Percentiles rank a stretch among this genome's conserved stretches.
These are phyloP conservation scores for Eubasilissa regina DNA, from an alignment of 1,140 invertebrate species.

Conservation along the genomic window DNA sequence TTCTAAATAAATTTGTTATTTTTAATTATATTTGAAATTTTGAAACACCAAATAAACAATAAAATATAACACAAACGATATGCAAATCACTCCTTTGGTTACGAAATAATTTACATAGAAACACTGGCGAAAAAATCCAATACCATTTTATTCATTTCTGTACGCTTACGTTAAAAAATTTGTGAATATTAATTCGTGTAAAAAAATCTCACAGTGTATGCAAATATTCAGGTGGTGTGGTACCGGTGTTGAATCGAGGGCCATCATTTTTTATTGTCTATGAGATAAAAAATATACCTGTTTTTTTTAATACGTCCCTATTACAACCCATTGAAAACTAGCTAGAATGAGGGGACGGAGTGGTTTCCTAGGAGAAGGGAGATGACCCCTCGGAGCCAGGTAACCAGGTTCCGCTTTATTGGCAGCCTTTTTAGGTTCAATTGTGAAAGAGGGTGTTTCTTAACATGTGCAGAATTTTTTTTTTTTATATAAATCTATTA, in stretches of 20 bases:
- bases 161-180: background rate
- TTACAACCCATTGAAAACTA: conserved; percentile 34
- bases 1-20: too few relatives aligned
- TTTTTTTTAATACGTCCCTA: conserved; percentile 31
- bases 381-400: conserved; percentile 14
- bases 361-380: background rate
- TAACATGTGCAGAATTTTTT: background rate
- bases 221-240: conserved; percentile 42
- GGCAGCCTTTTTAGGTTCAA: conserved; percentile 8
- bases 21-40: too few relatives aligned
- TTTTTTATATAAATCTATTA: too few relatives aligned
- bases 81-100: too few relatives aligned
- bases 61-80: too few relatives aligned
- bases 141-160: too few relatives aligned
- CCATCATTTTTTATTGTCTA: conserved; percentile 50
- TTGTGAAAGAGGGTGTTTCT: background rate
- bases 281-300: conserved; percentile 45
- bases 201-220: conserved; percentile 47
- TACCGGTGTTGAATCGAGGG: conserved; percentile 13
- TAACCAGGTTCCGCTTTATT: conserved; percentile 20
- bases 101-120: too few relatives aligned
- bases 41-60: too few relatives aligned
- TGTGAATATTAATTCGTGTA: conserved; percentile 10
- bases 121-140: too few relatives aligned
- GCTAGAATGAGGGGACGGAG: conserved; percentile 8